Evolutionary conservation across 2,888 invertebrate genomes (phyloP), one percentile per base, ranked within the genome.

Genomic region (Heliconius hortense): DNA sequence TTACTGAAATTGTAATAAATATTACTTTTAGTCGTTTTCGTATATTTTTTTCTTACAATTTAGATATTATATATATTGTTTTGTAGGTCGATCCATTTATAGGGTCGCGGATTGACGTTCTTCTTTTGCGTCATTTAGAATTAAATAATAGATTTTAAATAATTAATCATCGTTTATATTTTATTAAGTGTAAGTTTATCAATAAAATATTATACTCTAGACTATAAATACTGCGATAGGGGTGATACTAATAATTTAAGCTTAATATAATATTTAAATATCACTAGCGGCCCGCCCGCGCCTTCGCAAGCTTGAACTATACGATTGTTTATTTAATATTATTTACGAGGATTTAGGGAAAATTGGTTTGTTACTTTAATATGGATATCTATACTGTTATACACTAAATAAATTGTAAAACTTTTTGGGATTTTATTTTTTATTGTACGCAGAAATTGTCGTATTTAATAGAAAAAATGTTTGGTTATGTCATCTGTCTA

Each of bases 181-280:
- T 67, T 67, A 43, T 67, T 67, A 63, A 63, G 31, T 63, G 35
- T 63, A 63, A 35, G 63, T 21, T 63, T 63, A 35, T 63, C n/a
- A 63, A 31, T 35, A 63, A 35, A 35, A 63, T 63, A 63, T 35
- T 63, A 63, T 35, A 21, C n/a, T 26, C 18, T 48, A 53, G 68
- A 24, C 18, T 68, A 35, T 31, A 26, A 28, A 21, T 28, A 68
- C 10, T 68, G 68, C 68, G 21, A 21, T 48, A 53, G 26, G 68
- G 68, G 35, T 68, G 48, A 68, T 68, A 68, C 11, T 48, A 68
- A 68, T 53, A 11, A 28, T 68, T 68, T 39, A 48, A 68, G 48
- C 26, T 53, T 68, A 53, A 68, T 28, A 35, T 63, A 35, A 35
- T 35, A 35, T 35, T 35, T 35, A 35, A 35, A 35, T 35, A 35